Base-by-base conservation (phyloP, 2,888 invertebrate species). In the Andrena trimmerana region DNA sequence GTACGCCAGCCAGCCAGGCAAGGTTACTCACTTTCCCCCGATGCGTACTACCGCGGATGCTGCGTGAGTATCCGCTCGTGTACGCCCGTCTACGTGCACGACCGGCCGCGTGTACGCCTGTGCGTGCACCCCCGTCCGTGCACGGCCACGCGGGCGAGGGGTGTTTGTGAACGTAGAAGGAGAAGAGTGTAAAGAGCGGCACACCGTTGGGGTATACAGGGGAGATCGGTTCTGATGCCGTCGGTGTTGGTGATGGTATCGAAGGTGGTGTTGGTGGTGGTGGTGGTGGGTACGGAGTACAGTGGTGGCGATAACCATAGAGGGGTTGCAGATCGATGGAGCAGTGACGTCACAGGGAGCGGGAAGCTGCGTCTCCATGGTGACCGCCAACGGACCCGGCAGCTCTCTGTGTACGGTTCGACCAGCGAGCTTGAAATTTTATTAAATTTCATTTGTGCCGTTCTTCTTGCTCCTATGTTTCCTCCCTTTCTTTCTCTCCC, bases 301-400 rank as follows among this genome's bases (percentile, higher is more conserved):
- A 84, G 88, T 81, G 88, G 81, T 84, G 75, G 86, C 86, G 88
- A 88, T 88, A 90, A 88, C 89, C 88, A 86, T 85, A 88, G 88
- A 87, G 90, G 90, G 86, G 89, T 88, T 89, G 90, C 91, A 91
- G 92, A 93, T 94, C 93, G 94, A 94, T 94, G 93, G 92, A 93
- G 94, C 94, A 89, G 91, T 93, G 94, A 93, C 93, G 94, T 94
- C 93, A 93, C 93, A 89, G 91, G 91, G 92, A 89, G 91, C 92
- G 92, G 92, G 93, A 94, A 90, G 93, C 93, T 94, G 94, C 92
- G 93, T 94, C 90, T 88, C 93, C 93, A 94, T 94, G 93, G 93
- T 92, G 93, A 94, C 94, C 94, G 94, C 94, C 94, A 93, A 93
- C 92, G 92, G 91, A 92, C 93, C 93, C 93, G 93, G 93, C 91